These are phyloP conservation scores for Ormyrus thymus DNA, from an alignment of 2,888 invertebrate genomes.

Conservation along the genomic window DNA sequence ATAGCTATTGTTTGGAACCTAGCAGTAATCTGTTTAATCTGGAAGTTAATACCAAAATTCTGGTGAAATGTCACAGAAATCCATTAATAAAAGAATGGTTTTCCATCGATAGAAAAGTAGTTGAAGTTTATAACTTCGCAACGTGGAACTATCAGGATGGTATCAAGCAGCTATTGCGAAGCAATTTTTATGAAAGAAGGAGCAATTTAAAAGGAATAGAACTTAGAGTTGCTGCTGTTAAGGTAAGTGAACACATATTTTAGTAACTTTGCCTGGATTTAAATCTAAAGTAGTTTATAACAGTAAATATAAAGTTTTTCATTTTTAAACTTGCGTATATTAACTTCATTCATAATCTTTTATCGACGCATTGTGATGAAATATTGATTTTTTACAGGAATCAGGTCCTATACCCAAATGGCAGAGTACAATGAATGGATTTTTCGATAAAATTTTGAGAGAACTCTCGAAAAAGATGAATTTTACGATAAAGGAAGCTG, in stretches of 20 bases:
- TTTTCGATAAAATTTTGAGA: conserved; percentile 27
- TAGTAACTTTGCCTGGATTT: no score
- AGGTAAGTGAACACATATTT: conserved; percentile 24
- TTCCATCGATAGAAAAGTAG: conserved; percentile 25
- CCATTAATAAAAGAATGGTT: conserved; percentile 61
- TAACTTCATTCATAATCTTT: no score
- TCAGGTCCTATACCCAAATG: not conserved
- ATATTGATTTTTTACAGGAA: conserved; percentile 1
- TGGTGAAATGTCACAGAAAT: conserved; percentile 58
- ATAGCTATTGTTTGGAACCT: conserved; percentile 52
- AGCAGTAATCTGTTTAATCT: conserved; percentile 59
- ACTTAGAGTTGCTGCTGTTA: conserved; percentile 55
- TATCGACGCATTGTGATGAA: not conserved
- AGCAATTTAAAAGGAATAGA: conserved; percentile 55
- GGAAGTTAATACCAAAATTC: conserved; percentile 59
- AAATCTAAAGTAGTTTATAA: no score
- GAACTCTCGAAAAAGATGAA: conserved; percentile 43
- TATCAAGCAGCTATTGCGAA: conserved; percentile 18
- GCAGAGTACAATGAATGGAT: conserved; percentile 11
- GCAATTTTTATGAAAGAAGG: conserved; percentile 58
- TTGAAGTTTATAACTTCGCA: conserved; percentile 50
- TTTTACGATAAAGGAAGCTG: conserved; percentile 19
- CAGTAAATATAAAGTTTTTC: no score
- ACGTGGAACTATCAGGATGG: conserved; percentile 19
- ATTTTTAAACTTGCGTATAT: no score